Percentiles rank a stretch among this genome's conserved stretches.
phyloP scores from a whole-genome alignment of 2,888 invertebrate genomes.

The Orchestes rusci region DNA sequence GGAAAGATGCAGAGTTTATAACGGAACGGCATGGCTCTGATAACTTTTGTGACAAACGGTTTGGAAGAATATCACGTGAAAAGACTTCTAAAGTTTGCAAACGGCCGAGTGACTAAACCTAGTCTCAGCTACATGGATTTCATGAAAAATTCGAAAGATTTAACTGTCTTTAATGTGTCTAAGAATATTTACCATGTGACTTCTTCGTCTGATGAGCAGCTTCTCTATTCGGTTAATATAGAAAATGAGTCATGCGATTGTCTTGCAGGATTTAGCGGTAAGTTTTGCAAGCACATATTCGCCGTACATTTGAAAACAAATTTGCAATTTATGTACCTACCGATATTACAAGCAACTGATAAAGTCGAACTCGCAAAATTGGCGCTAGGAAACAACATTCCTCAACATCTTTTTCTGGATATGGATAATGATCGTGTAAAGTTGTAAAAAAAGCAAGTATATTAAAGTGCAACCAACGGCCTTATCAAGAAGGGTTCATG shows the following conservation, averaged over 20 bases:
- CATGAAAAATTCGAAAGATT: not conserved
- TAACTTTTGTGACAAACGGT: not conserved
- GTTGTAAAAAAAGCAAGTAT: not conserved
- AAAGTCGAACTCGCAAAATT: not conserved
- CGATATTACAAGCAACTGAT: not conserved
- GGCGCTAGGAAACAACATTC: not conserved
- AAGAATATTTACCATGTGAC: not conserved
- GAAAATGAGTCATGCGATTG: not conserved
- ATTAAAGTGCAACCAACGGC: not conserved
- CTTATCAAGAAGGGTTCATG: not conserved
- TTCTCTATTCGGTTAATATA: slow-evolving; percentile 1
- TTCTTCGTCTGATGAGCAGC: not conserved
- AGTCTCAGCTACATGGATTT: not conserved
- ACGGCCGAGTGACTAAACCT: slow-evolving; percentile 1
- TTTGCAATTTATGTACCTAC: not conserved
- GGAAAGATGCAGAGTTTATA: not conserved
- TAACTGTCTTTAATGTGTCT: not conserved
- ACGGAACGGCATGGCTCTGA: not conserved
- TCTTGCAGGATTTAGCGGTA: not conserved
- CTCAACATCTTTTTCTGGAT: not conserved
- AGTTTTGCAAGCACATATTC: not conserved
- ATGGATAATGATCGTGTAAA: not conserved
- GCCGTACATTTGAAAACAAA: not conserved
- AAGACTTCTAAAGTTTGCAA: not conserved
- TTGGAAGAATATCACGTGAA: not conserved